These are phyloP conservation scores for Melanotaenia trifasciata DNA, from an alignment of 2,797 vertebrate species.

Conservation along the genomic window DNA sequence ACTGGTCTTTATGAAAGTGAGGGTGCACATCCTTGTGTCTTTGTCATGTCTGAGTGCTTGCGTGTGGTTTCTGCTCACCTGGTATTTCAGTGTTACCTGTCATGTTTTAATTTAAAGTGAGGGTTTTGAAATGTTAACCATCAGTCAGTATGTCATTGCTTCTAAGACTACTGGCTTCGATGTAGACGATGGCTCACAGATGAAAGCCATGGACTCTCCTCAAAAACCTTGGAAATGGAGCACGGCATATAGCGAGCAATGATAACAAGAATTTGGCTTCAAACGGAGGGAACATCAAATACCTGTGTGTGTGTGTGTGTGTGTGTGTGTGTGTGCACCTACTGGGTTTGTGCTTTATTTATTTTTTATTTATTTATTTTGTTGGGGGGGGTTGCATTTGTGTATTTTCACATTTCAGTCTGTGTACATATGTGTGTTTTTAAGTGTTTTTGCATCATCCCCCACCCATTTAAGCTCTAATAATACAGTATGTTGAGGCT, in stretches of 20 bases:
- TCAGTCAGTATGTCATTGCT: slow-evolving; percentile 78
- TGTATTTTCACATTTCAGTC: slow-evolving; percentile 45
- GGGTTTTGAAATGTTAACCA: slow-evolving; percentile 80
- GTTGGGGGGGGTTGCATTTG: slow-evolving; percentile 44
- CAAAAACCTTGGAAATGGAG: slow-evolving; percentile 90
- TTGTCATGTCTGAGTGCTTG: slow-evolving; percentile 38
- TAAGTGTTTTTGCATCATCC: slow-evolving; percentile 36
- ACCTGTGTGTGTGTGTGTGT: slow-evolving; percentile 59
- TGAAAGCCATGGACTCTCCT: slow-evolving; percentile 90
- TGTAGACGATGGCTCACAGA: slow-evolving; percentile 83
- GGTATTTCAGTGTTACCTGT: slow-evolving; percentile 69
- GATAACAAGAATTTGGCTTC: slow-evolving; percentile 93
- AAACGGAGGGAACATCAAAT: slow-evolving; percentile 96
- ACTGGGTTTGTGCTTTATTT: slow-evolving; percentile 40
- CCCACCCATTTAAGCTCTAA: slow-evolving; percentile 76
- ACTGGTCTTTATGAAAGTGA: slow-evolving; percentile 37
- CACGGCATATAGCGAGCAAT: slow-evolving; percentile 84
- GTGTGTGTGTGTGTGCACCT: slow-evolving; percentile 34
- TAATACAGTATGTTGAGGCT: slow-evolving; percentile 80
- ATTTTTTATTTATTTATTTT: too few species aligned
- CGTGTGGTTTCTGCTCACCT: slow-evolving; percentile 51
- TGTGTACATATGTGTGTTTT: slow-evolving; percentile 19
- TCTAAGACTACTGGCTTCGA: slow-evolving; percentile 77
- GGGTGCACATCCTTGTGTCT: slow-evolving; percentile 35
- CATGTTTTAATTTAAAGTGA: slow-evolving; percentile 75